These are phyloP conservation scores for Cosmia pyralina DNA, from an alignment of 2,888 invertebrate genomes.

Conservation along the genomic window DNA sequence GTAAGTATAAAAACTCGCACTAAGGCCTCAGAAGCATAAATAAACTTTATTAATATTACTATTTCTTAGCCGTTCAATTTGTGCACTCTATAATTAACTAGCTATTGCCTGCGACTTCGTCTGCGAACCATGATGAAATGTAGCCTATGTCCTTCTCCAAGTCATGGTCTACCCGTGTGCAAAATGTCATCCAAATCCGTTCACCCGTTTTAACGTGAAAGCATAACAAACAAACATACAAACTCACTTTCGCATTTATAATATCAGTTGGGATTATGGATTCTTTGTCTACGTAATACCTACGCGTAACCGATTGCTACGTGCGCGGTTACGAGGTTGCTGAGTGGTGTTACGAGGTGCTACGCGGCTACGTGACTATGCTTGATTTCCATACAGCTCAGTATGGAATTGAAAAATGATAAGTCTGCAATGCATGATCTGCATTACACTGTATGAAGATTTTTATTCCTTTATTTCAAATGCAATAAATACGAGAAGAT, in stretches of 20 bases:
- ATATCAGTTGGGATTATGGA: too few relatives aligned
- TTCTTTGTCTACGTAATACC: constrained; percentile 15
- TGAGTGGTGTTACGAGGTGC: constrained; percentile 5
- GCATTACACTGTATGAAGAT: background rate
- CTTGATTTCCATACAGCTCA: constrained; percentile 1
- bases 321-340: constrained; percentile 14
- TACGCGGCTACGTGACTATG: constrained; percentile 39
- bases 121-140: too few relatives aligned
- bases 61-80: background rate
- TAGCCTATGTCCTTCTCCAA: too few relatives aligned
- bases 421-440: background rate
- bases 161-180: too few relatives aligned
- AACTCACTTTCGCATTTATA: background rate
- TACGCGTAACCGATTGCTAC: constrained; percentile 29
- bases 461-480: background rate
- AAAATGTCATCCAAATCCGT: too few relatives aligned
- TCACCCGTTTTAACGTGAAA: too few relatives aligned
- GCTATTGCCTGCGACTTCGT: too few relatives aligned
- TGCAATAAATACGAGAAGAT: background rate
- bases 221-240: too few relatives aligned
- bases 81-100: background rate
- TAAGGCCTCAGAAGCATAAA: too few relatives aligned
- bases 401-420: constrained; percentile 26
- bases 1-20: too few relatives aligned
- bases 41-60: background rate